phyloP scores from a whole-genome alignment of 2,113 vertebrate genomes.

The Solenodon paradoxus region DNA sequence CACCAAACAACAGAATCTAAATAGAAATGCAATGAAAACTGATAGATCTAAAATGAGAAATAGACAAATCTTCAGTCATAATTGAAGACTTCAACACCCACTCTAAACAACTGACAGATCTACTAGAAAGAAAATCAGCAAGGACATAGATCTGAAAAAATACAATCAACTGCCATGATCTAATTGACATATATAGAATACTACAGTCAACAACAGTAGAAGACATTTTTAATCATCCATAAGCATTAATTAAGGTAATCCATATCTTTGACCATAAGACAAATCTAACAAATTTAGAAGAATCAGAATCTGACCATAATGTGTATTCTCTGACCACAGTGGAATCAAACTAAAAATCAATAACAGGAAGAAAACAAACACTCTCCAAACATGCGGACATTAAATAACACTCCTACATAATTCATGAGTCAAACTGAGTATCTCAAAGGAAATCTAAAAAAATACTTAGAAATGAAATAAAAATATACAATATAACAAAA shows the following conservation, averaged over 20 bases:
- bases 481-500: neutral
- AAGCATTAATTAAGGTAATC: neutral
- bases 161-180: neutral
- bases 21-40: neutral
- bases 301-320: neutral
- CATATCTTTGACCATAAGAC: neutral
- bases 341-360: neutral
- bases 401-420: neutral
- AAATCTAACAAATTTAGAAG: neutral
- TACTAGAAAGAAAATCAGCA: neutral
- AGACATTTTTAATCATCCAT: neutral
- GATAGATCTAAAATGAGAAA: neutral
- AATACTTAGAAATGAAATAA: neutral
- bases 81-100: neutral
- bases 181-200: neutral
- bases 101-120: neutral
- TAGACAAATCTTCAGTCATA: neutral
- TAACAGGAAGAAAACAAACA: neutral
- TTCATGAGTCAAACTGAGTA: neutral
- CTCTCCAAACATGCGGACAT: neutral
- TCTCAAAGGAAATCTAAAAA: neutral
- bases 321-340: neutral
- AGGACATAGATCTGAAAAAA: neutral
- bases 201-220: neutral
- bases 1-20: neutral